phyloP scores from a whole-genome alignment of 2,113 vertebrate genomes.

The Lagopus muta region DNA sequence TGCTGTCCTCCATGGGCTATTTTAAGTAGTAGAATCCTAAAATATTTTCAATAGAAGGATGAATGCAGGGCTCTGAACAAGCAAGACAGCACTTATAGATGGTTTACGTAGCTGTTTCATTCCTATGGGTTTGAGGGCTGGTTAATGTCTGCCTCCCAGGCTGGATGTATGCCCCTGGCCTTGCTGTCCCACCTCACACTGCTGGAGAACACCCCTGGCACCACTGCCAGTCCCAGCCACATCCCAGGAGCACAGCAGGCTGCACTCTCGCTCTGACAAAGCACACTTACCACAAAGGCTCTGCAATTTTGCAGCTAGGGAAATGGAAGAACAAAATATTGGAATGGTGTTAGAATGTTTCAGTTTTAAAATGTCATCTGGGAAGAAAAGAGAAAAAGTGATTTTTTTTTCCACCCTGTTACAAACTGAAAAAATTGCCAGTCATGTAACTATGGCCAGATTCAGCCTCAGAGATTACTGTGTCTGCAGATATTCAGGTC shows the following conservation, averaged over 20 bases:
- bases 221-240: neutral
- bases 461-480: neutral
- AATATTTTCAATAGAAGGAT: neutral
- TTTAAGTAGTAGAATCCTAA: neutral
- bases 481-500: neutral
- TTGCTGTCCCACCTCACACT: neutral
- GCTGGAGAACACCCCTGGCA: neutral
- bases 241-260: neutral
- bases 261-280: neutral
- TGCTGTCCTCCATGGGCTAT: neutral
- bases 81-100: neutral
- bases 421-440: neutral
- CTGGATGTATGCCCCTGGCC: neutral
- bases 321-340: neutral
- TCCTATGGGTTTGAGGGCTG: neutral
- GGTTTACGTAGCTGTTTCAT: neutral
- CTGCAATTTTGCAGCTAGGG: neutral
- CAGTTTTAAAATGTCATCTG: neutral
- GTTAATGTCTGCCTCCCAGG: neutral
- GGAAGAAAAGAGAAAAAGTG: too few species aligned
- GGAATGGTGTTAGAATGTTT: neutral
- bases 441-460: neutral
- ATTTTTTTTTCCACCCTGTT: neutral
- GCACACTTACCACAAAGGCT: neutral
- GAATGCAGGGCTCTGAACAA: neutral